Evolutionary conservation across 2,113 vertebrate genomes (phyloP).

Genomic region (Oncorhynchus keta): DNA sequence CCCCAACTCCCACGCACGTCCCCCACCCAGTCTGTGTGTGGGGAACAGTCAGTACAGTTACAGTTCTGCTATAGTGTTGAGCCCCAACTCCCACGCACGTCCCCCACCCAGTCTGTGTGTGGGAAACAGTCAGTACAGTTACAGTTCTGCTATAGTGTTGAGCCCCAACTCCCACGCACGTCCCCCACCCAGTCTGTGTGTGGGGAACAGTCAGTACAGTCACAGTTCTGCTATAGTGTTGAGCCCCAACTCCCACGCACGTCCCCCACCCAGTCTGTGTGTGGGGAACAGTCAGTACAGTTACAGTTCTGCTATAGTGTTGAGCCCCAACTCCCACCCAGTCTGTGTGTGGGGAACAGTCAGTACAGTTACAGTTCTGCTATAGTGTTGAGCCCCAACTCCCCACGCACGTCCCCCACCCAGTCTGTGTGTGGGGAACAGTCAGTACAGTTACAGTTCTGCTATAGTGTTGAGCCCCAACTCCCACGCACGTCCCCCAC

Average conservation of each 20-base stretch:
- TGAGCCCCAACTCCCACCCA: constrained; percentile 48
- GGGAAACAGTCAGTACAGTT: constrained; percentile 21
- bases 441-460: constrained; percentile 40
- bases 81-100: constrained; percentile 40
- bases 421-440: neutral
- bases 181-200: constrained; percentile 26
- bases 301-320: constrained; percentile 43
- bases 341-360: constrained; percentile 9
- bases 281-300: constrained; percentile 8
- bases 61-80: constrained; percentile 44
- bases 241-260: constrained; percentile 45
- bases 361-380: constrained; percentile 40
- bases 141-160: constrained; percentile 40
- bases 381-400: constrained; percentile 43
- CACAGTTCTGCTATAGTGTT: constrained; percentile 41
- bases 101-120: too few relatives aligned
- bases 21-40: constrained; percentile 39
- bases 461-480: constrained; percentile 39
- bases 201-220: constrained; percentile 16
- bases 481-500: too few relatives aligned
- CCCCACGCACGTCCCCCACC: too few relatives aligned
- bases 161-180: constrained; percentile 46
- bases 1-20: constrained; percentile 42
- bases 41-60: constrained; percentile 27
- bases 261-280: constrained; percentile 39